Base-by-base conservation (phyloP, 2,113 vertebrate species). In the Oreochromis spilurus region DNA sequence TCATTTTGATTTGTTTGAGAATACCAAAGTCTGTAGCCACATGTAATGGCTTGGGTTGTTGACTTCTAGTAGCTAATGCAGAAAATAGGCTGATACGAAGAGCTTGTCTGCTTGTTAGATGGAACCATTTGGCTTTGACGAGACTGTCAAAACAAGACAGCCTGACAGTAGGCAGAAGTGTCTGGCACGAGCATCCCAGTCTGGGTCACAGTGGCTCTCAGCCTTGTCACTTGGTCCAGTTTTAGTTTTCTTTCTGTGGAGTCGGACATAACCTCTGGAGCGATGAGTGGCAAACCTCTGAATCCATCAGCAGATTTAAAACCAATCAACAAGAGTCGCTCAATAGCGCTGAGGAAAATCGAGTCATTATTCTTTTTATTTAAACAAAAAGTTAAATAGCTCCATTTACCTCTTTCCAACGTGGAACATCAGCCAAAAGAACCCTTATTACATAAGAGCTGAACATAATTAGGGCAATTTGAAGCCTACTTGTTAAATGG, bases 1-100 rank as follows among this genome's bases (percentile, higher is more conserved):
- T 96, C 92, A 91, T 94, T 88, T 90, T 91, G 93, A 95, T 90
- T 91, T 95, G 95, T 96, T 94, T 95, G 83, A 91, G 90, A 95
- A 91, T 91, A 89, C 86, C 91, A 86, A 79, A 89, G 82, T 88
- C 84, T 14, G 48, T 88, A 87, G 62, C 84, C 85, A 91, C 86
- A 92, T 90, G 82, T 88, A 93, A 92, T 88, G 83, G 86, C 88
- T 86, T 54, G 14, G 81, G 79, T 77, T 87, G 83, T 81, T 90
- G 90, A 85, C 84, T 88, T 82, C 65, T 84, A 48, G 92, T 87
- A 90, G 88, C 86, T 87, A 92, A 90, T 86, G 86, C 91, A 92
- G 85, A 94, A 91, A 91, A 85, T 86, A 84, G 90, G 87, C 67
- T 83, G 91, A 95, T 94, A 86, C 82, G 70, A 93, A 84, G 75